phyloP scores from a whole-genome alignment of 2,797 vertebrate genomes.

The Dicrostonyx torquatus region DNA sequence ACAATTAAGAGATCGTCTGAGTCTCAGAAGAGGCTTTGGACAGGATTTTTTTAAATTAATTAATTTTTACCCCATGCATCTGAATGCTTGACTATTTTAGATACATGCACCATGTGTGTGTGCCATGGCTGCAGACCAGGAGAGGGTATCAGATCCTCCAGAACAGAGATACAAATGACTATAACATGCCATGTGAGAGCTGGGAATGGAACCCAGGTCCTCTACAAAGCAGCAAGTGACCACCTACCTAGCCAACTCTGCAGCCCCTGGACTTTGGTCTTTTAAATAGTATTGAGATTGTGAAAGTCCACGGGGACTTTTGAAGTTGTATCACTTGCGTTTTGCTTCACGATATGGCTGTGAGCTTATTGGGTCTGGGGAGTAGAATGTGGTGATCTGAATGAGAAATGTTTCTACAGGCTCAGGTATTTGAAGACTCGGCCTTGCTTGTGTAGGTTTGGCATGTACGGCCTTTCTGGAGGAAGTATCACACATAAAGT shows the following conservation, averaged over 20 bases:
- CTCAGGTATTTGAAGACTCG: not conserved
- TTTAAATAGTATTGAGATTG: not conserved
- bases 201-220: not conserved
- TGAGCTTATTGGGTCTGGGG: not conserved
- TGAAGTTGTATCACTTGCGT: not conserved
- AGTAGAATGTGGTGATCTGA: not conserved
- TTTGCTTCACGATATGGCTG: not conserved
- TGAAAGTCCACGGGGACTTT: not conserved
- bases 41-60: not conserved
- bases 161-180: not conserved
- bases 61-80: not conserved
- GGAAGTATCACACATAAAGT: not conserved
- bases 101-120: not conserved
- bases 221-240: not conserved
- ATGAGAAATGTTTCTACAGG: not conserved
- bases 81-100: not conserved
- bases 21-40: not conserved
- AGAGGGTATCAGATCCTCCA: not conserved
- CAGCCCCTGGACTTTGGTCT: not conserved
- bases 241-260: not conserved
- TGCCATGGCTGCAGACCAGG: not conserved
- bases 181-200: not conserved
- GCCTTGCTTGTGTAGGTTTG: not conserved
- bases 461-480: not conserved
- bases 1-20: not conserved